Base-by-base conservation (phyloP, 37 sponge, comb jelly and placozoan genomes). In the Geodia barretti region DNA sequence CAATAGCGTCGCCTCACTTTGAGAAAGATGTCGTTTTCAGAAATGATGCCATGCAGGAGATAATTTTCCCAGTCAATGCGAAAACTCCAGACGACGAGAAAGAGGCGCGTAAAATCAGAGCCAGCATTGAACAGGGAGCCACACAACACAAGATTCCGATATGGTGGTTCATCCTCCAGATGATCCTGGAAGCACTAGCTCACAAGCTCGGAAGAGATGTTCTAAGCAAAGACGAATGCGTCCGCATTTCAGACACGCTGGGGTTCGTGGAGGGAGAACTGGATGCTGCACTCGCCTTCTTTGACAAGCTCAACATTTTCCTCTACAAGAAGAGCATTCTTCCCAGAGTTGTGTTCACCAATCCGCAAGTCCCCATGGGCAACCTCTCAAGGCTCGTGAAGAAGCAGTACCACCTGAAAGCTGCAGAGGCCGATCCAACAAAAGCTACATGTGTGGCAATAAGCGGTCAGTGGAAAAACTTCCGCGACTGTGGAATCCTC, bases 61-160 rank as follows among this genome's bases (percentile, higher is more conserved):
- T 62, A n/a, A 62, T 62, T 5, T 62, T 62, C 26, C 64, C 64
- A 62, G 9, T 62, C 7, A 62, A 62, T 62, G 64, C 64, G 26
- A 62, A 62, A 28, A 62, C 24, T 2, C 64, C 64, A 62, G 9
- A 9, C 3, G 64, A 62, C 24, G 26, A 9, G 1, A 28, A 62
- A 28, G 7, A 62, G 26, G 1, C 24, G 64, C 64, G 64, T 5
- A 5, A 62, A 28, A n/a, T 28, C 24, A 5, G 24, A 2, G 64
- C 24, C 3, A 28, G 26, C 26, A 5, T 62, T 2, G 64, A 62
- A 5, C 26, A 62, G 24, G 64, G 26, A 9, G 26, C 64, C 9
- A n/a, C 64, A 28, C 64, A n/a, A n/a, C 26, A 62, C 9, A 62
- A 5, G 64, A 5, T 62, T 62, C 64, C 64, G 1, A 62, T 62